phyloP scores from a whole-genome alignment of 2,113 vertebrate genomes.

The Aviceda subcristata region DNA sequence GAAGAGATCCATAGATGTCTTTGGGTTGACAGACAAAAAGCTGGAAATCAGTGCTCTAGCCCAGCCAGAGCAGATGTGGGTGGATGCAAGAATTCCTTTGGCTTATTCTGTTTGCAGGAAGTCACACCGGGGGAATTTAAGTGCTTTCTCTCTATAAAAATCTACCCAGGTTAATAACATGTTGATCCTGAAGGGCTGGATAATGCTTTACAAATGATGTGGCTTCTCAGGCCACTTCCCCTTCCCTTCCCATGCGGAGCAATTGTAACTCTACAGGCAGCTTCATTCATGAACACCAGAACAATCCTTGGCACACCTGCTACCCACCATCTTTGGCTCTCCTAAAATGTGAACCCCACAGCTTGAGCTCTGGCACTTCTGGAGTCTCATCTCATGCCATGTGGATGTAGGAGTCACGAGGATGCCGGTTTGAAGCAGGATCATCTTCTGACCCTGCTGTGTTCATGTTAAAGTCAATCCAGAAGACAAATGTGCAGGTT shows the following conservation, averaged over 20 bases:
- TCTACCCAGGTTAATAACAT: background rate
- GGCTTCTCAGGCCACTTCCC: background rate
- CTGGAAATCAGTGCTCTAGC: background rate
- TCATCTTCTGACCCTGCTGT: conserved; percentile 7
- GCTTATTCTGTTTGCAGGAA: background rate
- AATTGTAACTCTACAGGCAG: background rate
- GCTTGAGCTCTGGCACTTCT: background rate
- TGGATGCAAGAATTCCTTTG: background rate
- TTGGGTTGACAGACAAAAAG: background rate
- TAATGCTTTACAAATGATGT: background rate
- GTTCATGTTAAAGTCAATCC: background rate
- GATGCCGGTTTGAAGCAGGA: background rate
- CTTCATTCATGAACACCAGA: background rate
- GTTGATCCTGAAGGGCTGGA: background rate
- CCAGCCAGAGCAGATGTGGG: background rate
- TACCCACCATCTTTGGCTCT: background rate
- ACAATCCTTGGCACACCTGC: background rate
- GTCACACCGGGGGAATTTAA: background rate
- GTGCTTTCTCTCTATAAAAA: background rate
- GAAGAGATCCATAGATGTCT: background rate
- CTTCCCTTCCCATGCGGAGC: background rate
- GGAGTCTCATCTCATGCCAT: background rate
- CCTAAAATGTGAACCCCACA: background rate
- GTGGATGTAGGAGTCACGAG: background rate
- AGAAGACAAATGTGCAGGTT: conserved; percentile 7